Conservation (phyloP, 53 echinoderm and acorn worm species). For the Henricia sp. region DNA sequence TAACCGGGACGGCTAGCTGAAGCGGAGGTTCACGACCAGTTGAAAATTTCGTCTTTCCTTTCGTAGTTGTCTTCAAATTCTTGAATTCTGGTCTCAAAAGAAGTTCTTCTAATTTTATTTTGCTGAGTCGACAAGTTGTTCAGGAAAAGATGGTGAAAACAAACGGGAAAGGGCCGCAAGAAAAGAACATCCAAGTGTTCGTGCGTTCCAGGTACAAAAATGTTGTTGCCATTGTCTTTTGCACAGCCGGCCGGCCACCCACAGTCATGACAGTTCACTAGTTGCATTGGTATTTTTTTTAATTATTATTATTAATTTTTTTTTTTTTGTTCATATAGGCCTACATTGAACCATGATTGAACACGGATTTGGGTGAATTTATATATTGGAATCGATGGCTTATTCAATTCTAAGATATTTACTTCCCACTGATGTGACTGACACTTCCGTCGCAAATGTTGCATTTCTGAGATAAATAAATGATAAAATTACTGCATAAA, state of each 20-base stretch:
- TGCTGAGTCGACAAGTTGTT: background rate
- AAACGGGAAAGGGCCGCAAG: slow-evolving; percentile 81
- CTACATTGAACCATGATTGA: too few relatives aligned
- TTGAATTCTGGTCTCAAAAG: background rate
- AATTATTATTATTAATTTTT: too few relatives aligned
- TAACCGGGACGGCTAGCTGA: background rate
- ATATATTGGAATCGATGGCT: too few relatives aligned
- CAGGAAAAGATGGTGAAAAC: slow-evolving; percentile 79
- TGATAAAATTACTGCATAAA: too few relatives aligned
- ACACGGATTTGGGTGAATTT: too few relatives aligned
- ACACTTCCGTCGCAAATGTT: too few relatives aligned
- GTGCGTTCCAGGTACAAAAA: slow-evolving; percentile 91
- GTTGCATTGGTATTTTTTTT: background rate
- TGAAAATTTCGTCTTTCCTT: background rate
- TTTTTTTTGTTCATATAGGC: too few relatives aligned
- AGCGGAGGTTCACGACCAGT: background rate
- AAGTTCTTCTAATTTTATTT: background rate
- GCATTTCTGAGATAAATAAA: too few relatives aligned
- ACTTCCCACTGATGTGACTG: too few relatives aligned
- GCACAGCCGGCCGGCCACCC: background rate
- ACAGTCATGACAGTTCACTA: too few relatives aligned
- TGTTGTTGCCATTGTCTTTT: background rate
- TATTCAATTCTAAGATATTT: too few relatives aligned
- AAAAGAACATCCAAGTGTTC: slow-evolving; percentile 94
- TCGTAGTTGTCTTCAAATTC: too few relatives aligned